Conservation (phyloP, 2,888 invertebrate genomes). For the Sacculina carcini region DNA sequence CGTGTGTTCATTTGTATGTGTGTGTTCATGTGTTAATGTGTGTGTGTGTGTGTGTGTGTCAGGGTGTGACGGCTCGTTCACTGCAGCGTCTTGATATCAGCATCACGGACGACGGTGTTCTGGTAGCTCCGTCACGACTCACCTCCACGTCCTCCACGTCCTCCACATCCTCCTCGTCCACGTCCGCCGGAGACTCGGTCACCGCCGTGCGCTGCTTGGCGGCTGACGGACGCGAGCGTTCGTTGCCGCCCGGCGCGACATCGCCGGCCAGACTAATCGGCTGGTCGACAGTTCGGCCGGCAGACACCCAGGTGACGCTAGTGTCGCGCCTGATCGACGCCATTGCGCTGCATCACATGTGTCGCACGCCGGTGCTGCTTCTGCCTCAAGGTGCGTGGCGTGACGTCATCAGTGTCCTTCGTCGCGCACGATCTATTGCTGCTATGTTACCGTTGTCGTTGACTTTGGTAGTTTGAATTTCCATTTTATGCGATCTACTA, state of each 20-base stretch:
- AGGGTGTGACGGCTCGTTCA: not conserved
- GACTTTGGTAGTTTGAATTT: too few relatives aligned
- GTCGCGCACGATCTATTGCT: too few relatives aligned
- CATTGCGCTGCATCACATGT: not conserved
- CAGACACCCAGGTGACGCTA: not conserved
- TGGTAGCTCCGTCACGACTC: not conserved
- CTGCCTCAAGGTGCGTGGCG: not conserved
- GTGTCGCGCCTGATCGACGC: not conserved
- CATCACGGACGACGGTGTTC: not conserved
- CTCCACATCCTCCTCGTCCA: too few relatives aligned
- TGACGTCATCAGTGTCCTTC: too few relatives aligned
- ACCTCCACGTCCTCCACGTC: too few relatives aligned
- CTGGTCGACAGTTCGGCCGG: not conserved
- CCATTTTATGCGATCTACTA: too few relatives aligned
- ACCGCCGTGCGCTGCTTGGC: not conserved
- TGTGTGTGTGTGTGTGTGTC: not conserved
- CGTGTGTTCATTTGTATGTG: not conserved
- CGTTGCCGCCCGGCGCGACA: not conserved
- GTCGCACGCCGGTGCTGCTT: not conserved
- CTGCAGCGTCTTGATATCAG: not conserved
- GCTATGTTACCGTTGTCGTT: too few relatives aligned
- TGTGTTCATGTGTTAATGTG: not conserved
- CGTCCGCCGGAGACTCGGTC: not conserved
- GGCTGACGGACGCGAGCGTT: not conserved
- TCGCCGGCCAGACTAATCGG: conserved; percentile 2